phyloP scores from a whole-genome alignment of 2,113 vertebrate genomes.

The Paramisgurnus dabryanus region DNA sequence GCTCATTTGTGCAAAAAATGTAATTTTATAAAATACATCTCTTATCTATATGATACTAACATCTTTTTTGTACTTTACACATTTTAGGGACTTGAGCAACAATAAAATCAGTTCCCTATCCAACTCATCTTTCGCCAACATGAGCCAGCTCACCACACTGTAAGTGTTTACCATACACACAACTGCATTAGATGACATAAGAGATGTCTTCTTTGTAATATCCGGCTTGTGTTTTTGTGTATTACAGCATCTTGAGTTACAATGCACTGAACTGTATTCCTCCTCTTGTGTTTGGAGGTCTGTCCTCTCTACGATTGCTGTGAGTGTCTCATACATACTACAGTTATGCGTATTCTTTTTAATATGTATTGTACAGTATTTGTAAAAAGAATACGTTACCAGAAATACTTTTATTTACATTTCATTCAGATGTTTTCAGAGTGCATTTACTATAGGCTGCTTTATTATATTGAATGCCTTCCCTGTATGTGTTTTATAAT shows the following conservation, averaged over 20 bases:
- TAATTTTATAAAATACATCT: too few species aligned
- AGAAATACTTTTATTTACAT: too few species aligned
- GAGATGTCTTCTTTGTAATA: neutral
- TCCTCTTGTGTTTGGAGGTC: slow-evolving; percentile 87
- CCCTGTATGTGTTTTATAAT: too few species aligned
- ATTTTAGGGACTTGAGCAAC: slow-evolving; percentile 93
- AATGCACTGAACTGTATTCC: slow-evolving; percentile 95
- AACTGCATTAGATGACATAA: neutral
- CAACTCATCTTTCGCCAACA: slow-evolving; percentile 96
- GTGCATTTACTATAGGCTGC: too few species aligned
- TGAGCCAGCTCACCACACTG: slow-evolving; percentile 98
- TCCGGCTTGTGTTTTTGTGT: slow-evolving; percentile 31
- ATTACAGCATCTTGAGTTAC: slow-evolving; percentile 93
- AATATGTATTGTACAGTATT: too few species aligned
- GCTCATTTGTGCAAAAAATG: too few species aligned
- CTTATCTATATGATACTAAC: neutral
- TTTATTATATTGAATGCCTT: neutral
- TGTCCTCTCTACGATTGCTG: slow-evolving; percentile 92
- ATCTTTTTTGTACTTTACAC: neutral
- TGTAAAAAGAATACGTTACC: too few species aligned
- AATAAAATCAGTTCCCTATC: slow-evolving; percentile 95
- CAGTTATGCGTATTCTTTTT: too few species aligned
- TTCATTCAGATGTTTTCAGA: too few species aligned
- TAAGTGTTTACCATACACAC: slow-evolving; percentile 70
- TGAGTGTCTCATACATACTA: slow-evolving; percentile 55